phyloP scores from a whole-genome alignment of 2,113 vertebrate species.

The Saccopteryx leptura region DNA sequence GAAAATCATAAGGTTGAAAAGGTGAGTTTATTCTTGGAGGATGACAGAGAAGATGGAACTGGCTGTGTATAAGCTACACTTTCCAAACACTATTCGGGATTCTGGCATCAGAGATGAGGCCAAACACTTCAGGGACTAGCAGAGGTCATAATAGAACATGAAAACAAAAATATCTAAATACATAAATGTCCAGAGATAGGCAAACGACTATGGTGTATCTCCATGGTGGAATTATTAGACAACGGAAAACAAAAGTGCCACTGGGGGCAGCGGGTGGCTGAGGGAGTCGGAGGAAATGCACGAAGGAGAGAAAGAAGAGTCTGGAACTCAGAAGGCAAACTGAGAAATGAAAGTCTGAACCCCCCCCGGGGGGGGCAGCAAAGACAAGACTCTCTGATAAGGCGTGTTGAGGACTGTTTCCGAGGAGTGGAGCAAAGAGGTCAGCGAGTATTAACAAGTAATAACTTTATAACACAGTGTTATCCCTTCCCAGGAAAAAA shows the following conservation, averaged over 20 bases:
- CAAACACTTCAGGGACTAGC: not conserved
- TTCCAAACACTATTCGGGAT: not conserved
- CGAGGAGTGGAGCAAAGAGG: not conserved
- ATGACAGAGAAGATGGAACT: not conserved
- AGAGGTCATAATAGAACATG: not conserved
- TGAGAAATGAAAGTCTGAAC: not conserved
- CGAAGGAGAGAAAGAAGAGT: not conserved
- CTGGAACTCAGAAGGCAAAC: not conserved
- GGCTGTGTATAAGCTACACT: not conserved
- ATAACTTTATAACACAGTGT: not conserved
- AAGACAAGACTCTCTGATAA: not conserved
- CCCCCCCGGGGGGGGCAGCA: not conserved
- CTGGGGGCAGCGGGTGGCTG: not conserved
- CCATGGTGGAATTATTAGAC: not conserved
- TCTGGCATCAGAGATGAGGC: not conserved
- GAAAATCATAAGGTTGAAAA: not conserved
- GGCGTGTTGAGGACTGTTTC: not conserved
- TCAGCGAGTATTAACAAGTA: not conserved
- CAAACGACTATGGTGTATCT: not conserved
- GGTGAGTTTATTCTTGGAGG: constrained; percentile 29
- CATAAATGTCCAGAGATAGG: not conserved
- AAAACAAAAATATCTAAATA: not conserved
- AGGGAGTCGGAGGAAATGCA: not conserved
- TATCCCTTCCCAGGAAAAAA: constrained; percentile 21
- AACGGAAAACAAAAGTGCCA: not conserved